phyloP scores from a whole-genome alignment of 2,113 vertebrate genomes.

The Pseudorhombus dupliciocellatus region DNA sequence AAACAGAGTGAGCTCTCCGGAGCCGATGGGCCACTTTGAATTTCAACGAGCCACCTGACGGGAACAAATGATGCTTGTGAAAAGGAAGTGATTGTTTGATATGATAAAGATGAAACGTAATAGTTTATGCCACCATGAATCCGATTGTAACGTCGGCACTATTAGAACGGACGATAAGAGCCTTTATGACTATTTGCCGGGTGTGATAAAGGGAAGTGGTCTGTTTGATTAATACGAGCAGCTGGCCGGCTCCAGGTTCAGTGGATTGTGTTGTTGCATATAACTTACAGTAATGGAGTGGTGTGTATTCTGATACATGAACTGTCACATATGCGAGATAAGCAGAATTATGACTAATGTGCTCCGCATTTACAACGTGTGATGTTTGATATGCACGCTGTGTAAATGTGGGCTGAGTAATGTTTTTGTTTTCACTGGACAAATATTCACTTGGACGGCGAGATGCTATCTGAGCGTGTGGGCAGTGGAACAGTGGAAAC shows the following conservation, averaged over 20 bases:
- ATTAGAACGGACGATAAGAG: conserved; percentile 72
- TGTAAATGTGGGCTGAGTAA: conserved; percentile 66
- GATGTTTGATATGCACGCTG: conserved; percentile 58
- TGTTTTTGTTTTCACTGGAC: conserved; percentile 66
- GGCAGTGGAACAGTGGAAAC: conserved; percentile 49
- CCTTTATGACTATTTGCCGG: conserved; percentile 77
- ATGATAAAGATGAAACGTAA: conserved; percentile 88
- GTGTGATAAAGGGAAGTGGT: conserved; percentile 70
- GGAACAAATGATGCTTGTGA: conserved; percentile 89
- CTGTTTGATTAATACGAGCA: conserved; percentile 73
- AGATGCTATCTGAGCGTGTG: conserved; percentile 61
- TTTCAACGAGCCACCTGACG: conserved; percentile 85
- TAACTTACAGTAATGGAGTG: conserved; percentile 63
- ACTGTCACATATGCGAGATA: conserved; percentile 68
- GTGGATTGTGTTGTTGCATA: conserved; percentile 58
- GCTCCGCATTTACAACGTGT: conserved; percentile 49
- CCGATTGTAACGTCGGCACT: conserved; percentile 86
- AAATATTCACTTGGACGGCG: conserved; percentile 67
- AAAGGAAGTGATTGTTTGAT: conserved; percentile 83
- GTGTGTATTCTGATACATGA: conserved; percentile 63
- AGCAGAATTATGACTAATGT: conserved; percentile 70
- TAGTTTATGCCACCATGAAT: conserved; percentile 94
- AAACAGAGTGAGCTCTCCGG: conserved; percentile 72
- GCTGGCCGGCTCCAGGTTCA: conserved; percentile 47
- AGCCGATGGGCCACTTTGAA: conserved; percentile 83